Evolutionary conservation across 1,140 invertebrate species (phyloP).

Genomic region (Linepithema humile): DNA sequence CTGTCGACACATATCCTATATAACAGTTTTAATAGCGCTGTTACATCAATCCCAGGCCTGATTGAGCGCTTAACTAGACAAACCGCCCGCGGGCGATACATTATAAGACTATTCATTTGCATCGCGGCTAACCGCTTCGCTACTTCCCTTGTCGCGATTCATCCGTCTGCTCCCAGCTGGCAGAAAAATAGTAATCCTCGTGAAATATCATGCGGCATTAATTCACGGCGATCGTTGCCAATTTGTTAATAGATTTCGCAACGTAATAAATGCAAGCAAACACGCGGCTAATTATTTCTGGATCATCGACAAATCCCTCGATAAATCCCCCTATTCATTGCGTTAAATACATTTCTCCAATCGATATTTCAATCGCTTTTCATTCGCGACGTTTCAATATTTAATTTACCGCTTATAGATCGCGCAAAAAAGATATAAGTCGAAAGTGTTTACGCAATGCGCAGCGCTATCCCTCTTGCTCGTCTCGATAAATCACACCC

Average conservation of each 20-base stretch:
- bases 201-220: constrained; percentile 56
- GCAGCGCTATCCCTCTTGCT: constrained; percentile 40
- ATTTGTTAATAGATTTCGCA: constrained; percentile 30
- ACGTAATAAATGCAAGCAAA: constrained; percentile 20
- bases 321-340: not conserved
- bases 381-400: constrained; percentile 58
- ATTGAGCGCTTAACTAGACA: constrained; percentile 59
- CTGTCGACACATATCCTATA: constrained; percentile 36
- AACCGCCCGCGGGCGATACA: constrained; percentile 41
- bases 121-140: constrained; percentile 32
- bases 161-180: not conserved
- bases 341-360: constrained; percentile 34
- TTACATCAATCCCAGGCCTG: constrained; percentile 33
- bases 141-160: constrained; percentile 39
- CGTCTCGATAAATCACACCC: constrained; percentile 67
- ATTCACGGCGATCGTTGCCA: constrained; percentile 9
- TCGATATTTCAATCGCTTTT: constrained; percentile 43
- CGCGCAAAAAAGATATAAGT: constrained; percentile 38
- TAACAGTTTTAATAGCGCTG: constrained; percentile 41
- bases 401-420: constrained; percentile 57
- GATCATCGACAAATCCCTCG: constrained; percentile 57
- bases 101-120: constrained; percentile 57
- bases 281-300: constrained; percentile 56
- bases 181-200: constrained; percentile 34
- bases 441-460: constrained; percentile 59